Evolutionary conservation across 2,888 invertebrate genomes (phyloP).

Genomic region (Altica lythri): DNA sequence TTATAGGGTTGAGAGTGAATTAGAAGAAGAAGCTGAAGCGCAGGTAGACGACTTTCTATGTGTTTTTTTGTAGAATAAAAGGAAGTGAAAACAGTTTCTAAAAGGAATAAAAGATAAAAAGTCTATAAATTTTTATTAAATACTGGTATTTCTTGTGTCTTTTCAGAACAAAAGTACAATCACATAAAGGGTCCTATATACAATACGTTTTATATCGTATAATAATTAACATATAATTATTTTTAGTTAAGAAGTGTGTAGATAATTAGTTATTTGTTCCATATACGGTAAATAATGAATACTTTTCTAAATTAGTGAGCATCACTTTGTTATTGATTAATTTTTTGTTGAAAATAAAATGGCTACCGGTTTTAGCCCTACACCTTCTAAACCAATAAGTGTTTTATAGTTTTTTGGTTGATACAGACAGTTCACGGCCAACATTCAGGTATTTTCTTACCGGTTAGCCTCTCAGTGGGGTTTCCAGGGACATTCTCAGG

Average conservation of each 20-base stretch:
- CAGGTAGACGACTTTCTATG: constrained; percentile 35
- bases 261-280: too few relatives aligned
- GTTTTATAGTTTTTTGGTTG: constrained; percentile 33
- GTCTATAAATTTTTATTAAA: constrained; percentile 27
- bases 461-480: constrained; percentile 44
- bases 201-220: too few relatives aligned
- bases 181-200: too few relatives aligned
- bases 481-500: constrained; percentile 51
- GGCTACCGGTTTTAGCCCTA: constrained; percentile 9
- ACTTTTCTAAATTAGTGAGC: too few relatives aligned
- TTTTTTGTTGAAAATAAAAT: too few relatives aligned
- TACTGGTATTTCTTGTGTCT: constrained; percentile 20
- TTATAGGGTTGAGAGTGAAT: constrained; percentile 32
- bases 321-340: too few relatives aligned
- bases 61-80: constrained; percentile 27
- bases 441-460: constrained; percentile 38
- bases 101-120: constrained; percentile 23
- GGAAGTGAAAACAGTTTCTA: constrained; percentile 28
- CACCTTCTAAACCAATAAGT: constrained; percentile 18
- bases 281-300: too few relatives aligned
- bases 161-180: constrained; percentile 4
- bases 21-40: constrained; percentile 27
- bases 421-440: constrained; percentile 37
- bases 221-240: too few relatives aligned
- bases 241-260: too few relatives aligned